A percentile compares a stretch with the other conserved stretches of the same genome.
Conservation (phyloP, 2,797 vertebrate species). For the Babyrousa celebensis region DNA sequence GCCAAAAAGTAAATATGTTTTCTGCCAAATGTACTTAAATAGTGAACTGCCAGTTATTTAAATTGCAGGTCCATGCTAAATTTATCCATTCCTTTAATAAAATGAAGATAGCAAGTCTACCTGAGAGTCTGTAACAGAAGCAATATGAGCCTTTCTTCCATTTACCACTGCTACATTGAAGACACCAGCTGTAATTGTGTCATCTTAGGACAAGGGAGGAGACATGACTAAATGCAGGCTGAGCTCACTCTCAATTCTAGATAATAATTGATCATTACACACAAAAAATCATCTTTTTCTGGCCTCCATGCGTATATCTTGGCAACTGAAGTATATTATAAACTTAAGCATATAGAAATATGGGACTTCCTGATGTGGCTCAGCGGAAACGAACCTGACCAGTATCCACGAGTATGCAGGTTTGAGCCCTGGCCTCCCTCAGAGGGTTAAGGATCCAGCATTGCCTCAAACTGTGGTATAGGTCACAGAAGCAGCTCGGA, state of each 20-base stretch:
- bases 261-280: slow-evolving; percentile 17
- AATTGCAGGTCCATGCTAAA: slow-evolving; percentile 76
- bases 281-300: neutral
- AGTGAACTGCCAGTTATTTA: slow-evolving; percentile 79
- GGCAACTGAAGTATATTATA: neutral
- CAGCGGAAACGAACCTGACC: no score
- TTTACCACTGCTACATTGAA: neutral
- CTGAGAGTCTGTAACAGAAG: neutral
- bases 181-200: neutral
- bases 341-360: neutral
- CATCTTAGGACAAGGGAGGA: neutral
- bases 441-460: no score
- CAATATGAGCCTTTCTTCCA: neutral
- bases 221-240: neutral
- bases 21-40: slow-evolving; percentile 83
- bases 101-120: slow-evolving; percentile 27
- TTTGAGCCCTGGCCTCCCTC: no score
- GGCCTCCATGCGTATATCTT: neutral
- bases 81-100: slow-evolving; percentile 46
- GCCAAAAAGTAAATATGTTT: slow-evolving; percentile 84
- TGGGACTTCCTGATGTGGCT: no score
- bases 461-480: no score
- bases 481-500: no score
- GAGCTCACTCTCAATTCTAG: slow-evolving; percentile 30
- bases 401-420: no score